Conservation (phyloP, 2,888 invertebrate species). For the Terebella lapidaria region DNA sequence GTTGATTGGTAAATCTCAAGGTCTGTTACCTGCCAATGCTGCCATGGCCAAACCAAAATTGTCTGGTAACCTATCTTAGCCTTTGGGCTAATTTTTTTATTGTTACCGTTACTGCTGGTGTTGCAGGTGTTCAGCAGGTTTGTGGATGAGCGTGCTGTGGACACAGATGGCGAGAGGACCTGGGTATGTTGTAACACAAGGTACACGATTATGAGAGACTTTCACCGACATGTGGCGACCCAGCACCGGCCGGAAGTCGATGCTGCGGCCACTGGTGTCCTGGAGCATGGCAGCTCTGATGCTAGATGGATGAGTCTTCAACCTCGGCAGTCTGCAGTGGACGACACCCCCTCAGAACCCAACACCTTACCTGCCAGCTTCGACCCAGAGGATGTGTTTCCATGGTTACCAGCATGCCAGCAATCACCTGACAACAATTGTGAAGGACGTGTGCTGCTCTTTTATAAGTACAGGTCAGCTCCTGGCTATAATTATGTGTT, state of each 20-base stretch:
- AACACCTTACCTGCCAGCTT: neutral
- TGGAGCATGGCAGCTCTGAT: constrained; percentile 3
- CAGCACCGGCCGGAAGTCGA: constrained; percentile 2
- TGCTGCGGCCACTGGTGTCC: neutral
- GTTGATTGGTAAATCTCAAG: too few species aligned
- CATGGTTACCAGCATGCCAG: constrained; percentile 6
- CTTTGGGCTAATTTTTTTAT: too few species aligned
- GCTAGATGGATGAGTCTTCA: constrained; percentile 8
- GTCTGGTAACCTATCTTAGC: too few species aligned
- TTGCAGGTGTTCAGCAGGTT: too few species aligned
- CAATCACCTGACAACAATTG: neutral
- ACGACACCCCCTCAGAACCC: neutral
- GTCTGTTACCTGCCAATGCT: too few species aligned
- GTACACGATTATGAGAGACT: constrained; percentile 4
- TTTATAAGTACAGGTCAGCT: constrained; percentile 14
- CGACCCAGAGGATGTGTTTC: neutral
- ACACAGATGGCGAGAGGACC: too few species aligned
- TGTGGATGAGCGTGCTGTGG: too few species aligned
- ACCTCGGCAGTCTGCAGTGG: neutral
- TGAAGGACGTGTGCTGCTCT: constrained; percentile 6
- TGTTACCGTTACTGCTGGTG: too few species aligned
- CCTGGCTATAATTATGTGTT: neutral
- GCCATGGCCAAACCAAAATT: too few species aligned
- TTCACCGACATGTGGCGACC: constrained; percentile 5
- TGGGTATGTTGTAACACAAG: constrained; percentile 5